phyloP scores from a whole-genome alignment of 2,113 vertebrate genomes.

The Ifrita kowaldi region DNA sequence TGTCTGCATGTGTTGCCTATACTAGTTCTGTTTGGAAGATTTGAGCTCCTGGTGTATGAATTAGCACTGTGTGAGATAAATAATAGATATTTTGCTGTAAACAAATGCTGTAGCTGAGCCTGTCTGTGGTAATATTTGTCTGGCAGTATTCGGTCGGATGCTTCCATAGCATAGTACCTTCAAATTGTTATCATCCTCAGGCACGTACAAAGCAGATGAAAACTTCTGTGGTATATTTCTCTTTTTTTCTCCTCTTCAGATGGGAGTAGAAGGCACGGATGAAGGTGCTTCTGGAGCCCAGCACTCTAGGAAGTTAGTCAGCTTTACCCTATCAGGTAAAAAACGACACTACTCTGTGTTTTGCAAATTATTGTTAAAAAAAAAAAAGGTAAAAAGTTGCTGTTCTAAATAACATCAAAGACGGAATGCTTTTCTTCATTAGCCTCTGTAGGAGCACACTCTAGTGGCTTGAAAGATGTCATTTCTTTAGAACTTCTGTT shows the following conservation, averaged over 20 bases:
- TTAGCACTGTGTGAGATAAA: background rate
- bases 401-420: background rate
- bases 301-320: slow-evolving; percentile 90
- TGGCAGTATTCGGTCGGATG: background rate
- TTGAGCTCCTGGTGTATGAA: background rate
- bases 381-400: background rate
- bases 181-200: background rate
- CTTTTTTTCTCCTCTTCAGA: slow-evolving; percentile 67
- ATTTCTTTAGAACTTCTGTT: background rate
- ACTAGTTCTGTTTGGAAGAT: background rate
- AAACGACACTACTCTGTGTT: background rate
- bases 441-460: slow-evolving; percentile 43
- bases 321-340: slow-evolving; percentile 94
- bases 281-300: slow-evolving; percentile 85
- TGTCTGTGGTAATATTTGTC: background rate
- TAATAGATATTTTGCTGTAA: background rate
- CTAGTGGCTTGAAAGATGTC: slow-evolving; percentile 29
- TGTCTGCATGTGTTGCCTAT: background rate
- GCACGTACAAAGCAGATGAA: background rate
- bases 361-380: background rate
- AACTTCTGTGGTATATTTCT: background rate
- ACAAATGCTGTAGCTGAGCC: background rate
- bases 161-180: background rate
- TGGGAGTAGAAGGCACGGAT: slow-evolving; percentile 81
- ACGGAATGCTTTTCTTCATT: background rate